Evolutionary conservation across 2,888 invertebrate species (phyloP).

Genomic region (Synanthedon formicaeformis): DNA sequence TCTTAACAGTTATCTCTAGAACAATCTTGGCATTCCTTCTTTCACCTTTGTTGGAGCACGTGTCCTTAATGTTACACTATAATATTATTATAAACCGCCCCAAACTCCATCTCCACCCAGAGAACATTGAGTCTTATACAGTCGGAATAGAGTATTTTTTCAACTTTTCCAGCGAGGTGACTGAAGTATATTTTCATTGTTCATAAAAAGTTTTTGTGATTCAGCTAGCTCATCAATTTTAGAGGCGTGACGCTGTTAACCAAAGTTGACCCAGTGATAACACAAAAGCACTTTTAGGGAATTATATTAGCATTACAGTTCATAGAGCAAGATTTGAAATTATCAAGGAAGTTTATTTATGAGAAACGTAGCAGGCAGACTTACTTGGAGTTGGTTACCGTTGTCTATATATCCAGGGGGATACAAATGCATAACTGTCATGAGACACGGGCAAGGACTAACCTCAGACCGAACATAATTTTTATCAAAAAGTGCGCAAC

Average conservation of each 20-base stretch:
- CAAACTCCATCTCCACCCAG: neutral
- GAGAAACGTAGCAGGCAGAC: too few species aligned
- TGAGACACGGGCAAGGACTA: too few species aligned
- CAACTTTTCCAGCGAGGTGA: neutral
- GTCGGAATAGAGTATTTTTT: neutral
- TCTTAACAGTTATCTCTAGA: slow-evolving; percentile 28
- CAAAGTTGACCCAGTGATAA: slow-evolving; percentile 24
- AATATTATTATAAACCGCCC: neutral
- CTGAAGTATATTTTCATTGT: neutral
- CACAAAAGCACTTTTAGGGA: neutral
- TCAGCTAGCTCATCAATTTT: slow-evolving; percentile 34
- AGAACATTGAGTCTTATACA: neutral
- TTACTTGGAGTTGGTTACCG: too few species aligned
- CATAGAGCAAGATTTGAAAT: too few species aligned
- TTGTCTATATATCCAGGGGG: too few species aligned
- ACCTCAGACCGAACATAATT: neutral
- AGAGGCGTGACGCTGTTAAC: slow-evolving; percentile 22
- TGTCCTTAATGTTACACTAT: slow-evolving; percentile 34
- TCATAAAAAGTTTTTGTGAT: slow-evolving; percentile 24
- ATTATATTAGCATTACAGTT: too few species aligned
- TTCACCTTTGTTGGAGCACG: slow-evolving; percentile 48
- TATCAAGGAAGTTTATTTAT: too few species aligned
- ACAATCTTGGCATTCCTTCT: slow-evolving; percentile 37
- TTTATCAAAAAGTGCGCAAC: neutral
- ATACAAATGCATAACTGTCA: too few species aligned